Base-by-base conservation (phyloP, 2,888 invertebrate genomes). In the Sussaba pulchella region DNA sequence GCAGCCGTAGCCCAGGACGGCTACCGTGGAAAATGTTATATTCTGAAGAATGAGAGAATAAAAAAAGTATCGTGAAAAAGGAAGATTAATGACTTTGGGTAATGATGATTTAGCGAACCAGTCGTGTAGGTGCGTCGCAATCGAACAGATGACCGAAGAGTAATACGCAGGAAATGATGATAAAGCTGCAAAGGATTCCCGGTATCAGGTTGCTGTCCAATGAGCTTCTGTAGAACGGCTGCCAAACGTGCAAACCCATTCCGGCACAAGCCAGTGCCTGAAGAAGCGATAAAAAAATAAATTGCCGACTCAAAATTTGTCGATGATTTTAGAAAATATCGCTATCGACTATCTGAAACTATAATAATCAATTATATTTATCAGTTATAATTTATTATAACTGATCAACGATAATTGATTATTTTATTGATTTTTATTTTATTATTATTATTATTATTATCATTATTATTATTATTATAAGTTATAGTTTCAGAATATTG, bases 211-310 rank as follows among this genome's bases (percentile, higher is more conserved):
- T 83, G 41, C 82, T 82, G 21, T 82, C 83, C 9, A 71, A 59
- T n/a, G 64, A 59, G 70, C 78, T 82, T 59, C 57, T 76, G 24
- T 78, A 63, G 14, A 66, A 43, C 0, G 82, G 82, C 26, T 83
- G 63, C 39, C 76, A 74, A 43, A 78, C 72, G 75, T 84, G 85
- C 61, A 85, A 45, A 39, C 74, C 24, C 76, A 84, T 83, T 52
- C 81, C 84, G 77, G 76, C 75, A 71, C 70, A 67, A n/a, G 84
- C 47, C 77, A 82, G 75, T 47, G 75, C 63, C 84, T 85, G 72
- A 3, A 45, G 0, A 21, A 17, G 63, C 36, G 19, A 77, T 52
- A 31, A 19, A 47, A 10, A n/a, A 45, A 52, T 43, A 45, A 24
- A 45, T 64, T 10, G 24, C 12, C 4, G 1, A 36, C 17, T 47